These are phyloP conservation scores for Chionodraco myersi DNA, from an alignment of 2,113 vertebrate genomes.

Conservation along the genomic window DNA sequence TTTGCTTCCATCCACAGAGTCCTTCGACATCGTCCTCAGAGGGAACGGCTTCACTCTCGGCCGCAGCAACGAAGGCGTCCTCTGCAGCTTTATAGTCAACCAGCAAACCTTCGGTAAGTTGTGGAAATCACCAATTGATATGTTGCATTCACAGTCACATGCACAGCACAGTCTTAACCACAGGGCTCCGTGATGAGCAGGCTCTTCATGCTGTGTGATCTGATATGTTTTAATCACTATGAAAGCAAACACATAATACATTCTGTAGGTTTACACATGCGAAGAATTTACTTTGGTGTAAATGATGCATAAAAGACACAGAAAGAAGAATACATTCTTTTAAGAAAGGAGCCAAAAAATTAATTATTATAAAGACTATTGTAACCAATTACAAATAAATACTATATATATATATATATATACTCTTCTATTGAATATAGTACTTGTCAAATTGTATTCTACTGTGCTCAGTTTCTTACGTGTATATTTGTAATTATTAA, in stretches of 20 bases:
- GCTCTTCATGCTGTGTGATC: neutral
- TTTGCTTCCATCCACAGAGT: conserved; percentile 84
- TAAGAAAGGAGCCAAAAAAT: too few relatives aligned
- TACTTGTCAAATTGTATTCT: too few relatives aligned
- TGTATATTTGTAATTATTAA: too few relatives aligned
- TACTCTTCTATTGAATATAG: too few relatives aligned
- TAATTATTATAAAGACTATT: too few relatives aligned
- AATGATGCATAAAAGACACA: too few relatives aligned
- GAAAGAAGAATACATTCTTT: too few relatives aligned
- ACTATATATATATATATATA: too few relatives aligned
- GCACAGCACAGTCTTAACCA: neutral
- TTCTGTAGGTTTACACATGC: neutral
- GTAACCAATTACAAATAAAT: too few relatives aligned
- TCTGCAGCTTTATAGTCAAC: conserved; percentile 88
- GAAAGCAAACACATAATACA: neutral
- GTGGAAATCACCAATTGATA: neutral
- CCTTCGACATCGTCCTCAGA: conserved; percentile 91
- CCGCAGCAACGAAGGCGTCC: conserved; percentile 72
- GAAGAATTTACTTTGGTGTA: too few relatives aligned
- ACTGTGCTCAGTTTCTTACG: too few relatives aligned
- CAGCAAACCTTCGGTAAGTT: conserved; percentile 88
- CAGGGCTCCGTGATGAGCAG: too few relatives aligned
- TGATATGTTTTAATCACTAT: neutral
- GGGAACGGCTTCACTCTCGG: conserved; percentile 90
- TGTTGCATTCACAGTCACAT: neutral